Evolutionary conservation across 1,140 invertebrate genomes (phyloP), one percentile per base, ranked within the genome.

Genomic region (Pseudomyrmex dendroicus): DNA sequence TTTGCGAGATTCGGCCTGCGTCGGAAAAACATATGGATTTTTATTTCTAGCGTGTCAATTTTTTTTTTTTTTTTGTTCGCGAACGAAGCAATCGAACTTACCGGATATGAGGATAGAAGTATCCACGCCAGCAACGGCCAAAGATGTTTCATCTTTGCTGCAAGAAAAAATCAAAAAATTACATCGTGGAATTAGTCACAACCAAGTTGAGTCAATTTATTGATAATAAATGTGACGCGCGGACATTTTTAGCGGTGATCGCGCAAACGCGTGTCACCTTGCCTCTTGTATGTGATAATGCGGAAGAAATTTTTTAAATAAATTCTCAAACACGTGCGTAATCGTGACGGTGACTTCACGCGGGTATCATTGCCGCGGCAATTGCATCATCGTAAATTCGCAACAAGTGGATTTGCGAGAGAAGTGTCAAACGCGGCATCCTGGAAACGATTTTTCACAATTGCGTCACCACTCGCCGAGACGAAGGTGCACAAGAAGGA

Each of bases 81-180:
- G 4, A 35, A 35, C 5, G 35, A 35, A 35, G 5, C 35, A 35
- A 35, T 35, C 4, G 35, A 35, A 35, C 95, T 95, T 92, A 96
- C 95, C 87, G 95, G 94, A 95, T 91, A 95, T 89, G 94, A 94
- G 88, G 94, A 94, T 94, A 96, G 94, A 93, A 95, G 93, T 94
- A 96, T 95, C 96, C 96, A 96, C 92, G 94, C 95, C 95, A 96
- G 95, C 95, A 96, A 95, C 94, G 95, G 95, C 95, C 96, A 96
- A 95, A 96, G 95, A 95, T 95, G 95, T 95, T 96, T 96, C 96
- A 96, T 96, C 95, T 96, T 96, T 95, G 95, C 96, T 96, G 94
- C 56, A 95, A 95, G 87, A 94, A 85, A 90, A 89, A 90, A 73
- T 8, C 46, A 64, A 64, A 74, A 74, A 74, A 22, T 64, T 44